Evolutionary conservation across 2,113 vertebrate genomes (phyloP), one percentile per base, ranked within the genome.

Genomic region (Turdus rufiventris): DNA sequence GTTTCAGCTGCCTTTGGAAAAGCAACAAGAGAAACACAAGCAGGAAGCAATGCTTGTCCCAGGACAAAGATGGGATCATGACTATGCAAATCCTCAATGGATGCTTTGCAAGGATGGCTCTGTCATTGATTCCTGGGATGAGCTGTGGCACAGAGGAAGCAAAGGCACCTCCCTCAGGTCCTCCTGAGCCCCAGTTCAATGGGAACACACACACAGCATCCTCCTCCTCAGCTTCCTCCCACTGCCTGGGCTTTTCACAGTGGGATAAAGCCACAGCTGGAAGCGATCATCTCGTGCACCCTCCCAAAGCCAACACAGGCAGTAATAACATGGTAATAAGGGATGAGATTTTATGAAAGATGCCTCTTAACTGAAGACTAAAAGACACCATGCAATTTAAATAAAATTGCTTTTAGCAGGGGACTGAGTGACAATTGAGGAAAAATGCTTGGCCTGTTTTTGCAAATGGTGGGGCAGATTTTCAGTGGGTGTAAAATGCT

Each of bases 311-410:
- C 24, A 83, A 31, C 83, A 93, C 77, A 91, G 75, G 92, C 89
- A 77, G 87, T 70, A 94, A 96, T 95, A 78, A 93, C 62, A 96
- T 72, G 85, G 91, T 53, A 94, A 92, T 80, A 84, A 72, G 56
- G 82, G 91, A 77, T 61, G 93, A 34, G 65, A 34, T 84, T 85
- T 84, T 53, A 75, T 75, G 67, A 89, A 95, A 96, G 89, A 96
- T 91, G 91, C 88, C 96, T 96, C 94, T 96, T 94, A 78, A 94
- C 89, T 33, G 77, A 85, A 70, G 63, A 71, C 70, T 93, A 80
- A 86, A 68, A 96, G 94, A 80, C 85, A 95, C 77, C 43, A 40
- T 77, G 76, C 91, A 95, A 95, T 96, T 95, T 83, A 42, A 94
- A 87, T 78, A 74, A 83, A 96, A 96, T 92, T 92, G 82, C 89